Percentiles rank a stretch among this genome's conserved stretches.
phyloP scores from a whole-genome alignment of 1,140 invertebrate species.

The Drosophila punjabiensis region DNA sequence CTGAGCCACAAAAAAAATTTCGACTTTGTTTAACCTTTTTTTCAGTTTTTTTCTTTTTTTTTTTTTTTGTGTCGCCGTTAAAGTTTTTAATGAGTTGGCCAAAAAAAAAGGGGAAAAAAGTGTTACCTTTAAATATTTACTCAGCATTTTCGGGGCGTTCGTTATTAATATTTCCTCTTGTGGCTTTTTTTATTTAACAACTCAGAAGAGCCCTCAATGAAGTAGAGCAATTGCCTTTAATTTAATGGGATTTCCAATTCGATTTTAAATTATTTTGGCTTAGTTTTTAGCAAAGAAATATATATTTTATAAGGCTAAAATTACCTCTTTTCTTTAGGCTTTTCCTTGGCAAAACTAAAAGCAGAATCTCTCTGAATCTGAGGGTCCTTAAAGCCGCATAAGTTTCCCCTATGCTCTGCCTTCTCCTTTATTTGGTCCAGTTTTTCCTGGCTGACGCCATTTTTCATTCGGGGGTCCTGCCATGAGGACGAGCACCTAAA shows the following conservation, averaged over 20 bases:
- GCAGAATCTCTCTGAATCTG: not conserved
- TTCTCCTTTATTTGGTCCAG: constrained; percentile 35
- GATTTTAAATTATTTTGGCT: not conserved
- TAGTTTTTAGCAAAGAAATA: not conserved
- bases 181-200: constrained; percentile 60
- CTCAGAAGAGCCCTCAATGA: constrained; percentile 47
- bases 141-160: constrained; percentile 70
- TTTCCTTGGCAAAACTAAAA: not conserved
- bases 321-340: not conserved
- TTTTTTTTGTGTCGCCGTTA: constrained; percentile 47
- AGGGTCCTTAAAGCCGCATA: constrained; percentile 12
- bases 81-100: constrained; percentile 67
- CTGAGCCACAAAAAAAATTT: constrained; percentile 58
- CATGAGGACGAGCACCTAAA: constrained; percentile 63
- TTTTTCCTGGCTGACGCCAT: constrained; percentile 68
- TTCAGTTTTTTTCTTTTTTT: no score
- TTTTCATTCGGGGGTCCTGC: constrained; percentile 62
- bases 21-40: constrained; percentile 78
- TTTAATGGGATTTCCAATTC: not conserved
- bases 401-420: not conserved
- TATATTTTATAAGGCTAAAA: not conserved
- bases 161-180: constrained; percentile 33
- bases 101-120: constrained; percentile 54
- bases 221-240: constrained; percentile 63
- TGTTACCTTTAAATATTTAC: constrained; percentile 75